Evolutionary conservation across 2,888 invertebrate species (phyloP).

Genomic region (Platycheirus albimanus): DNA sequence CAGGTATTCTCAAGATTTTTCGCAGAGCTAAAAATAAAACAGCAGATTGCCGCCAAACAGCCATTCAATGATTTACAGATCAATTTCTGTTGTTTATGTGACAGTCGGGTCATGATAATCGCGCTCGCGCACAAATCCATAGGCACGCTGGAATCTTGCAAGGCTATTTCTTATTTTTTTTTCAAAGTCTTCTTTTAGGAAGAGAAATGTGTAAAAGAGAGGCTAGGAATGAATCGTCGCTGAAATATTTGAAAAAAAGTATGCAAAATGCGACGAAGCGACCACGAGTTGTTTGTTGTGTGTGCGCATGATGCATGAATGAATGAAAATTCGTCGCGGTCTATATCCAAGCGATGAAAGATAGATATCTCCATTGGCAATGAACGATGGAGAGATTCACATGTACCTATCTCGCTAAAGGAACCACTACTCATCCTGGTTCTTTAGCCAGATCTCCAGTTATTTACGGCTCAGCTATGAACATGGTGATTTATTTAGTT

Average conservation of each 20-base stretch:
- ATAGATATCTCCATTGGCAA: conserved; percentile 72
- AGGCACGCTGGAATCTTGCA: conserved; percentile 45
- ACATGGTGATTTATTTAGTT: conserved; percentile 67
- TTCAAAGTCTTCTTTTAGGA: conserved; percentile 37
- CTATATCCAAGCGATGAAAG: conserved; percentile 67
- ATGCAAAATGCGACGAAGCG: conserved; percentile 40
- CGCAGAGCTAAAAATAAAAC: conserved; percentile 48
- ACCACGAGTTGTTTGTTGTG: conserved; percentile 5
- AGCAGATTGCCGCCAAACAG: conserved; percentile 70
- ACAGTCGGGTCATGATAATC: conserved; percentile 76
- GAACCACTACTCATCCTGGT: conserved; percentile 55
- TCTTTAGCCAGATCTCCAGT: conserved; percentile 44
- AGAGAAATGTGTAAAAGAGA: conserved; percentile 46
- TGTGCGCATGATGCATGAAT: conserved; percentile 58
- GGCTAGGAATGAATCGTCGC: conserved; percentile 33
- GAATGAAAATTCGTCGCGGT: conserved; percentile 68
- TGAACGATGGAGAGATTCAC: conserved; percentile 65
- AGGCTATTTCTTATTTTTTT: conserved; percentile 8
- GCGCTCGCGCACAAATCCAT: conserved; percentile 69
- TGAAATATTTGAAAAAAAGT: conserved; percentile 12
- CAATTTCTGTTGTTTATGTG: conserved; percentile 77
- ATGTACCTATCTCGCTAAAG: conserved; percentile 43
- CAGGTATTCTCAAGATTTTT: conserved; percentile 14
- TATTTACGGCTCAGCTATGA: conserved; percentile 63
- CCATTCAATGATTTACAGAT: conserved; percentile 76